Percentiles rank a stretch among this genome's conserved stretches.
Conservation (phyloP, 2,888 invertebrate species). For the Sericinus montela region DNA sequence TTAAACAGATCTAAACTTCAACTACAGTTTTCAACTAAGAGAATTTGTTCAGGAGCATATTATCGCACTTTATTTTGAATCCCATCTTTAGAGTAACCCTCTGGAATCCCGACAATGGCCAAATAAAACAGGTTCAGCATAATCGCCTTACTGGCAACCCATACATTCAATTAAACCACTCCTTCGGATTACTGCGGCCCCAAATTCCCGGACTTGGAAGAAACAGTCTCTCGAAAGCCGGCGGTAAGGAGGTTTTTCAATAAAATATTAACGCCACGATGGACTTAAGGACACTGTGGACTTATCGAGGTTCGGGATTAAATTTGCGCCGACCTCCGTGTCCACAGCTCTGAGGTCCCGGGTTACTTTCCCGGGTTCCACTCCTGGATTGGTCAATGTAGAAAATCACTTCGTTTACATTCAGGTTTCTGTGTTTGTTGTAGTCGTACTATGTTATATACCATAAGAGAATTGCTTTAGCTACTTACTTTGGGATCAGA, state of each 20-base stretch:
- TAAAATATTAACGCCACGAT: constrained; percentile 34
- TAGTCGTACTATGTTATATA: too few species aligned
- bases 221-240: constrained; percentile 19
- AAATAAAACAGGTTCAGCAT: constrained; percentile 26
- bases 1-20: background rate
- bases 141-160: constrained; percentile 37
- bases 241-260: constrained; percentile 31
- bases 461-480: too few species aligned
- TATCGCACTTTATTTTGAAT: background rate
- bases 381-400: too few species aligned
- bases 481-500: too few species aligned
- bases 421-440: too few species aligned
- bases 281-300: constrained; percentile 21
- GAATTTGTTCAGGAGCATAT: background rate
- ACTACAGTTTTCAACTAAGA: background rate
- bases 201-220: constrained; percentile 12
- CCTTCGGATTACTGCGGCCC: constrained; percentile 15
- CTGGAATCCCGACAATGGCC: constrained; percentile 23
- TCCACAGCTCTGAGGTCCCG: too few species aligned
- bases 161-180: constrained; percentile 44
- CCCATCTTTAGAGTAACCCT: constrained; percentile 2
- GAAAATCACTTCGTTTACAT: too few species aligned
- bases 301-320: background rate
- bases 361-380: too few species aligned
- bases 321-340: too few species aligned